Evolutionary conservation across 2,797 vertebrate genomes (phyloP).

Genomic region (Decapterus maruadsi): DNA sequence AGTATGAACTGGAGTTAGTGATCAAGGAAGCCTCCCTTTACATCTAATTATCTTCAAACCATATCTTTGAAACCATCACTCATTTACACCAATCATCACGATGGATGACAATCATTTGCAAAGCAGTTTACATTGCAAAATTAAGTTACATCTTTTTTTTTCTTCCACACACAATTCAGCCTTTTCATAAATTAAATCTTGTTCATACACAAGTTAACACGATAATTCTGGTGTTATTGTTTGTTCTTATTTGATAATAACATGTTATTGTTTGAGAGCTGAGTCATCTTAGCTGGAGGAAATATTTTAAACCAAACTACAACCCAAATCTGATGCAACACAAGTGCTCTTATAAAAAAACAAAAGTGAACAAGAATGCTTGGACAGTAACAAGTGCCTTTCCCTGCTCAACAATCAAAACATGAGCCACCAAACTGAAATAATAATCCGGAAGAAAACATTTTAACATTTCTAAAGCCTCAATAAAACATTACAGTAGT

Average conservation of each 20-base stretch:
- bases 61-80: constrained; percentile 5
- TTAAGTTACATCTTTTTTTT: background rate
- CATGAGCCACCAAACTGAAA: background rate
- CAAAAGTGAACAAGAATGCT: background rate
- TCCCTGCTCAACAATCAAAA: background rate
- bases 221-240: background rate
- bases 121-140: background rate
- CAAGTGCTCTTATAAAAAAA: background rate
- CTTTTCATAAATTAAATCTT: background rate
- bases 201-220: background rate
- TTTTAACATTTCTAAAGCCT: constrained; percentile 1
- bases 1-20: constrained; percentile 17
- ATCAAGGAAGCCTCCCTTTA: constrained; percentile 4
- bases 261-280: background rate
- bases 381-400: background rate
- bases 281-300: background rate
- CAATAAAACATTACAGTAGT: constrained; percentile 37
- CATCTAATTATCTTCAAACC: background rate
- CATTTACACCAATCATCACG: background rate
- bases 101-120: background rate
- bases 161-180: background rate
- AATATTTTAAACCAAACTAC: background rate
- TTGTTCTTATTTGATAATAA: background rate
- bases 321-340: constrained; percentile 7
- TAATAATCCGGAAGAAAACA: constrained; percentile 15